A percentile compares a stretch with the other conserved stretches of the same genome.
Conservation (phyloP, 1,140 invertebrate genomes). For the Diplogasteroides magnus region DNA sequence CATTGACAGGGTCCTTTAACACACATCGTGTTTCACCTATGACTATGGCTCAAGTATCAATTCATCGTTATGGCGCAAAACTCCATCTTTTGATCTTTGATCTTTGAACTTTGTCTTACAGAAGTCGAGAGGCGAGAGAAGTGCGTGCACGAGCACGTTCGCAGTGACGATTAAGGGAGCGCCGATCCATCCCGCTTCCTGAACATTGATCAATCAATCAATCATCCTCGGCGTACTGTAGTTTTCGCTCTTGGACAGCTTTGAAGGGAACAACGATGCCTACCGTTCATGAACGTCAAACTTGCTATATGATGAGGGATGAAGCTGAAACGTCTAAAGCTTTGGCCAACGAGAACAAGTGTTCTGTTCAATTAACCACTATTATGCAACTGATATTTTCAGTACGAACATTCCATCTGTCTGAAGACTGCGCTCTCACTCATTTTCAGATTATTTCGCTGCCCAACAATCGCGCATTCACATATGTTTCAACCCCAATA, state of each 20-base stretch:
- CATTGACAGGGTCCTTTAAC: neutral
- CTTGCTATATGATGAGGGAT: neutral
- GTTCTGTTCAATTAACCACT: neutral
- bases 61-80: neutral
- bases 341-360: neutral
- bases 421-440: too few species aligned
- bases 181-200: neutral
- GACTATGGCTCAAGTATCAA: too few species aligned
- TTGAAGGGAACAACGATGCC: neutral
- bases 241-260: too few species aligned
- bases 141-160: neutral
- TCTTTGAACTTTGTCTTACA: neutral
- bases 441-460: too few species aligned
- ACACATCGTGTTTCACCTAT: neutral
- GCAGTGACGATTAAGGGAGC: neutral
- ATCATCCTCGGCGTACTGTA: too few species aligned
- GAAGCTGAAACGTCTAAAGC: neutral
- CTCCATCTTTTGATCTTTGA: neutral
- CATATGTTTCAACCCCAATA: too few species aligned
- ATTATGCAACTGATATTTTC: too few species aligned
- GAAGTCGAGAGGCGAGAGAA: neutral
- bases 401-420: too few species aligned
- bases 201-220: neutral
- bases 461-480: too few species aligned
- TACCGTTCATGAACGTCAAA: neutral